These are phyloP conservation scores for Bombylius discolor DNA, from an alignment of 2,888 invertebrate species.

Conservation along the genomic window DNA sequence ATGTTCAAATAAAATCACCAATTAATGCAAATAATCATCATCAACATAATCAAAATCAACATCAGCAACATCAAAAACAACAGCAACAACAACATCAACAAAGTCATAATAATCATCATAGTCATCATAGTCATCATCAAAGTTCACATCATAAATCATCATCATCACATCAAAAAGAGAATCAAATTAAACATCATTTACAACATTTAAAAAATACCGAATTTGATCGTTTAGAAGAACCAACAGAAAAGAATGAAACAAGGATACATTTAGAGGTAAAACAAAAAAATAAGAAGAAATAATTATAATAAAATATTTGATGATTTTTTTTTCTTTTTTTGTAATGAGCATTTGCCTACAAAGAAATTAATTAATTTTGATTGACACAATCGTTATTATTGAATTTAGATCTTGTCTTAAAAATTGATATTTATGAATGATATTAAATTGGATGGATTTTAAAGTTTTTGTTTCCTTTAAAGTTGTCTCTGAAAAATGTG, in stretches of 20 bases:
- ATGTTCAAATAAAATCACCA: conserved; percentile 18
- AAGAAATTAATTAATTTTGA: too few species aligned
- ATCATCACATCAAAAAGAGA: conserved; percentile 10
- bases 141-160: not conserved
- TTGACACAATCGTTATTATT: too few species aligned
- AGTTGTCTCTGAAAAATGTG: too few species aligned
- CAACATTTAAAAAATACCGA: conserved; percentile 5
- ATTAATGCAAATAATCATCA: conserved; percentile 23
- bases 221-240: not conserved
- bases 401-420: too few species aligned
- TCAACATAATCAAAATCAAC: conserved; percentile 16
- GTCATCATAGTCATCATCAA: not conserved
- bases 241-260: conserved; percentile 19
- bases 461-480: too few species aligned
- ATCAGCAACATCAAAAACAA: conserved; percentile 10
- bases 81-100: conserved; percentile 6
- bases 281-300: too few species aligned
- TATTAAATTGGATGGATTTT: too few species aligned
- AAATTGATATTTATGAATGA: too few species aligned
- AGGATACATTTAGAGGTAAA: conserved; percentile 33
- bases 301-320: too few species aligned
- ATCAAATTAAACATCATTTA: conserved; percentile 17
- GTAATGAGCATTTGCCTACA: too few species aligned
- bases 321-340: too few species aligned
- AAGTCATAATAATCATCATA: not conserved